A percentile compares a stretch with the other conserved stretches of the same genome.
phyloP scores from a whole-genome alignment of 2,113 vertebrate species.

The chimpanzee (Pan troglodytes) region DNA sequence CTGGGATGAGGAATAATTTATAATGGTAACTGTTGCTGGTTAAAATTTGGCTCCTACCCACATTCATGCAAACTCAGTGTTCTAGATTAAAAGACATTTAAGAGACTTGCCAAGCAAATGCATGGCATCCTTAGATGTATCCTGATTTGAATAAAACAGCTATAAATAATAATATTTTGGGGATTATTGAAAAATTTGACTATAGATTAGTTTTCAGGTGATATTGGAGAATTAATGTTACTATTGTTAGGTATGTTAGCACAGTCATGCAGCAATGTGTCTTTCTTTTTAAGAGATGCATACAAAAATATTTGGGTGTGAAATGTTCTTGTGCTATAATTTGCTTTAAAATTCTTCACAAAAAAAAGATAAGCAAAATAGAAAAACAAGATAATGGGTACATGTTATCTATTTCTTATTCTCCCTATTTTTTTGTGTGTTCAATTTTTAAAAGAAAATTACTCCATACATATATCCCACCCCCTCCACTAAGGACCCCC shows the following conservation, averaged over 20 bases:
- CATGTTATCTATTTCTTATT: background rate
- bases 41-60: background rate
- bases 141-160: background rate
- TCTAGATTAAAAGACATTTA: background rate
- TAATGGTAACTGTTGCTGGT: background rate
- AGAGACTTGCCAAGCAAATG: background rate
- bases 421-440: background rate
- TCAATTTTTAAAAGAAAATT: background rate
- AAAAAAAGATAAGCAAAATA: background rate
- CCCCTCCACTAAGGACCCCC: background rate
- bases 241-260: background rate
- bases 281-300: constrained; percentile 34
- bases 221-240: background rate
- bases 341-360: background rate
- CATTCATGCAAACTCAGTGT: background rate
- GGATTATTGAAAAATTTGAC: background rate
- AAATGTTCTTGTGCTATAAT: background rate
- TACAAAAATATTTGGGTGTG: background rate
- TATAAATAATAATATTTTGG: background rate
- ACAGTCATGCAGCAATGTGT: background rate
- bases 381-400: background rate
- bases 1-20: background rate
- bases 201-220: background rate
- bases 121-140: background rate
- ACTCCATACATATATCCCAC: background rate